Evolutionary conservation across 2,888 invertebrate genomes (phyloP).

Genomic region (Tachystola acroxantha): DNA sequence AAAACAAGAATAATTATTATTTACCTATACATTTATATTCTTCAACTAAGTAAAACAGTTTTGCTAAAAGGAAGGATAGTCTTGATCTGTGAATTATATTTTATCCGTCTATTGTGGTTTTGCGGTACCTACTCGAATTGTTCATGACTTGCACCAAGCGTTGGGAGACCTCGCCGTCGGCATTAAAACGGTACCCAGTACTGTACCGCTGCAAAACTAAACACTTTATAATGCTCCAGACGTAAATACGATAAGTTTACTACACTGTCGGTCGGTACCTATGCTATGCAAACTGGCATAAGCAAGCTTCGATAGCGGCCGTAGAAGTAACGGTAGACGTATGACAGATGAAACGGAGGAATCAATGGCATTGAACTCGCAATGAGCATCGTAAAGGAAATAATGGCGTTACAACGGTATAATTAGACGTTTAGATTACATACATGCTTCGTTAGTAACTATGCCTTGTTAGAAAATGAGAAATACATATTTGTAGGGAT

Average conservation of each 20-base stretch:
- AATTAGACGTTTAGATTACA: too few relatives aligned
- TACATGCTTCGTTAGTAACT: too few relatives aligned
- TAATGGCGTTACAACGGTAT: too few relatives aligned
- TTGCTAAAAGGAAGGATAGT: too few relatives aligned
- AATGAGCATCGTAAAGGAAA: too few relatives aligned
- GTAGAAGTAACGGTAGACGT: slow-evolving; percentile 3
- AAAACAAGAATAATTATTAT: background rate
- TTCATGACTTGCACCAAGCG: slow-evolving; percentile 18
- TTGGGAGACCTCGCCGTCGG: slow-evolving; percentile 26
- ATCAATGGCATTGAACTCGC: background rate
- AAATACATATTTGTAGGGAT: too few relatives aligned
- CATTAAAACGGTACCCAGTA: slow-evolving; percentile 48
- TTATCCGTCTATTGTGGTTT: background rate
- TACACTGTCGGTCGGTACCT: slow-evolving; percentile 5
- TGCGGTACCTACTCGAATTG: slow-evolving; percentile 3
- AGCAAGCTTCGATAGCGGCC: slow-evolving; percentile 6
- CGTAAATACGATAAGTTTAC: slow-evolving; percentile 9
- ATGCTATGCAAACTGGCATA: slow-evolving; percentile 12
- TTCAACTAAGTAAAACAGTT: too few relatives aligned
- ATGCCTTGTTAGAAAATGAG: too few relatives aligned
- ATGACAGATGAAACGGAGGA: background rate
- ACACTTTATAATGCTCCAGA: slow-evolving; percentile 24
- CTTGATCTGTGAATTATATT: background rate
- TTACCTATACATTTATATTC: background rate
- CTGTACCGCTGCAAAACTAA: slow-evolving; percentile 34